Conservation (phyloP, 2,797 vertebrate genomes). For the Myotis vivesi region DNA sequence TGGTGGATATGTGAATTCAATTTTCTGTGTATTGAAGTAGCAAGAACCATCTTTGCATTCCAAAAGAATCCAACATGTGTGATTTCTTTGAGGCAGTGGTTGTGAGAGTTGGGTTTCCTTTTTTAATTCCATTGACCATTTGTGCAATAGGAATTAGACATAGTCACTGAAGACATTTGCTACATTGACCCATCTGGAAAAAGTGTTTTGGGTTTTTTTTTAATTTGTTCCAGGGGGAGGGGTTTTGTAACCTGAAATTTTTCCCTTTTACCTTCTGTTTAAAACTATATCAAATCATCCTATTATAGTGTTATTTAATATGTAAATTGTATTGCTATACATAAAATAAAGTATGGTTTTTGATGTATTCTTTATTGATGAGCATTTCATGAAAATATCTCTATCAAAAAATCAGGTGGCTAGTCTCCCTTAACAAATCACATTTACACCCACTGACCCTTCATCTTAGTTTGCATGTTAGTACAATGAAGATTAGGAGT, state of each 20-base stretch:
- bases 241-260: constrained; percentile 92
- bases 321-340: constrained; percentile 99
- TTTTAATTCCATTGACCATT: constrained; percentile 87
- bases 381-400: constrained; percentile 55
- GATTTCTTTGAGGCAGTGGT: constrained; percentile 91
- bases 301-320: constrained; percentile 99
- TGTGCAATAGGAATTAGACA: constrained; percentile 89
- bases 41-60: constrained; percentile 87
- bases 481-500: background rate
- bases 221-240: constrained; percentile 75
- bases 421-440: background rate
- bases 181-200: constrained; percentile 86
- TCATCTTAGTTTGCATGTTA: background rate
- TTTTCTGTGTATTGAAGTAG: constrained; percentile 87
- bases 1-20: constrained; percentile 87
- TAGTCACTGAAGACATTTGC: constrained; percentile 88
- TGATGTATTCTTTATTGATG: constrained; percentile 90
- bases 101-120: constrained; percentile 87
- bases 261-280: constrained; percentile 91
- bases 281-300: constrained; percentile 97
- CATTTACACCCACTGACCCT: background rate
- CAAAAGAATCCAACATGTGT: constrained; percentile 82
- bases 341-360: constrained; percentile 99
- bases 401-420: background rate
- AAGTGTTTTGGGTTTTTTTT: constrained; percentile 83